phyloP scores from a whole-genome alignment of 2,797 vertebrate genomes.

The Bradypodion pumilum region DNA sequence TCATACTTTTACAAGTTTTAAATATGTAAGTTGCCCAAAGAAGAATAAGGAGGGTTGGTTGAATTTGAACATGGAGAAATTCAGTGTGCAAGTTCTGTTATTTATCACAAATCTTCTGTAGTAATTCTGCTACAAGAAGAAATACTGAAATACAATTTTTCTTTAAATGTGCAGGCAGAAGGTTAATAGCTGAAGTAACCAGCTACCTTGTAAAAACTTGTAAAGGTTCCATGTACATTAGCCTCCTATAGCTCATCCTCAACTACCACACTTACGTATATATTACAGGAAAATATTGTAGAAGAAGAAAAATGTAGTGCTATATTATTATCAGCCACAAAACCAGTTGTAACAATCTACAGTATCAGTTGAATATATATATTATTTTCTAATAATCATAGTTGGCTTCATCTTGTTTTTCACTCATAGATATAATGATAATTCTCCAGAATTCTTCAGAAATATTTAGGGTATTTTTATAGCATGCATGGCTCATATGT shows the following conservation, averaged over 20 bases:
- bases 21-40: too few relatives aligned
- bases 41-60: neutral
- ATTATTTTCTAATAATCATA: neutral
- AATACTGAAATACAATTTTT: slow-evolving; percentile 28
- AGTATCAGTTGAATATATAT: neutral
- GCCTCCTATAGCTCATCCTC: neutral
- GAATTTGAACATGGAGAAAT: neutral
- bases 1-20: neutral
- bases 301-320: neutral
- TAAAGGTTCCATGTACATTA: slow-evolving; percentile 28
- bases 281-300: neutral
- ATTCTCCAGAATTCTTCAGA: neutral
- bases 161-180: slow-evolving; percentile 13
- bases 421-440: too few relatives aligned
- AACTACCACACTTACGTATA: neutral
- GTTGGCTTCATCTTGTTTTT: neutral
- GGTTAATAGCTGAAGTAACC: slow-evolving; percentile 27
- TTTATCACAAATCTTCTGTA: slow-evolving; percentile 12
- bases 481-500: neutral
- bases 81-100: neutral
- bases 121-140: slow-evolving; percentile 7
- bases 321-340: neutral
- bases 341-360: neutral
- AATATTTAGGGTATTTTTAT: too few relatives aligned
- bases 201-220: slow-evolving; percentile 15